A percentile compares a stretch with the other conserved stretches of the same genome.
Evolutionary conservation across 2,888 invertebrate species (phyloP).

Genomic region (Thymelicus acteon): DNA sequence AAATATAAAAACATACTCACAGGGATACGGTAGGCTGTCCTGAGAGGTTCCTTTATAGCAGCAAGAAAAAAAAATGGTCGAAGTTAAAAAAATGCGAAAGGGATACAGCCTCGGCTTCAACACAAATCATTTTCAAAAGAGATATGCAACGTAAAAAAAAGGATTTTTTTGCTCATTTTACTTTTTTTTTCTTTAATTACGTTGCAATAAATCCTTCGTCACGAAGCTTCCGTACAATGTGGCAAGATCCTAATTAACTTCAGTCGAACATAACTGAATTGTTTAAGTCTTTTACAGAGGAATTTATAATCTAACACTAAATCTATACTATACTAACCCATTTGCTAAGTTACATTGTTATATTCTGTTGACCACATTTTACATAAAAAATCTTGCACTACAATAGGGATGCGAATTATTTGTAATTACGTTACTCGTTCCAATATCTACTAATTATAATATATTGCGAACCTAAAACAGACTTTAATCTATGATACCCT

Average conservation of each 20-base stretch:
- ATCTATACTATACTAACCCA: constrained; percentile 11
- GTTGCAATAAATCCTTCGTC: constrained; percentile 42
- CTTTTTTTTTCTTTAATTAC: constrained; percentile 43
- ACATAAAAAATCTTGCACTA: background rate
- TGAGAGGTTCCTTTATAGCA: constrained; percentile 85
- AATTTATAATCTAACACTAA: constrained; percentile 27
- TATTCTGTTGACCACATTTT: constrained; percentile 27
- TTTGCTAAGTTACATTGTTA: constrained; percentile 28
- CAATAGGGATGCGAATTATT: too few relatives aligned
- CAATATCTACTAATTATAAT: too few relatives aligned
- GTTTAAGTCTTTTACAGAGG: constrained; percentile 41
- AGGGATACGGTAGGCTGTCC: constrained; percentile 86
- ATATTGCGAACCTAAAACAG: too few relatives aligned
- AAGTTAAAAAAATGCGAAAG: constrained; percentile 42
- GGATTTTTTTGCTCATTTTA: constrained; percentile 40
- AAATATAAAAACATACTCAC: constrained; percentile 78
- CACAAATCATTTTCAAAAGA: constrained; percentile 32
- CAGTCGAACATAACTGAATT: constrained; percentile 55
- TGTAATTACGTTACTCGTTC: too few relatives aligned
- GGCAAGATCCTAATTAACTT: constrained; percentile 73
- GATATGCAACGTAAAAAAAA: constrained; percentile 29
- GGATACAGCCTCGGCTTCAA: constrained; percentile 35
- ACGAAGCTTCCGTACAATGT: constrained; percentile 54
- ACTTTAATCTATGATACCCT: too few relatives aligned
- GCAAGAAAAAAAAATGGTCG: constrained; percentile 58